phyloP scores from a whole-genome alignment of 2,797 vertebrate species.

The Aythya fuligula region DNA sequence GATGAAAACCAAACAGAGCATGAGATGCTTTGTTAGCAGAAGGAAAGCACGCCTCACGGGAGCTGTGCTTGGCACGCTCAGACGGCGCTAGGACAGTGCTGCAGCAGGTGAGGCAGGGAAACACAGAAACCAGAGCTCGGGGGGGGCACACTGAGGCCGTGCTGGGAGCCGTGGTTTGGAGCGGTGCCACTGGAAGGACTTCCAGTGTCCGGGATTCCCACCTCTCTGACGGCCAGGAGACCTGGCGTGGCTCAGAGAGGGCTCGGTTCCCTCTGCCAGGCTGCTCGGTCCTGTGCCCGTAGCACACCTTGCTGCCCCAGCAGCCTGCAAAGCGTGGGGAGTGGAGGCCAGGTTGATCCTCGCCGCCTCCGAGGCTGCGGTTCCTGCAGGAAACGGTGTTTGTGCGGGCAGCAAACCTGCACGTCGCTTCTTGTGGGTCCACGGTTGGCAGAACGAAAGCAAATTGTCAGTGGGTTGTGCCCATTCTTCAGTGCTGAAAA shows the following conservation, averaged over 20 bases:
- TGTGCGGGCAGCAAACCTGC: not conserved
- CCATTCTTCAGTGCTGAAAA: not conserved
- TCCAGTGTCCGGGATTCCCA: not conserved
- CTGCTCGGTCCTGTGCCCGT: not conserved
- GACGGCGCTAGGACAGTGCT: not conserved
- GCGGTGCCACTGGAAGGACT: not conserved
- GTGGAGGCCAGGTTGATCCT: not conserved
- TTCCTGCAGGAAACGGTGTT: not conserved
- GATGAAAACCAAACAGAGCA: not conserved
- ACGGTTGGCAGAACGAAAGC: not conserved
- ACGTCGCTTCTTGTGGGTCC: rapidly evolving
- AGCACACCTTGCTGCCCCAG: rapidly evolving
- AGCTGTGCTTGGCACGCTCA: not conserved
- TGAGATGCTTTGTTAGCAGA: rapidly evolving
- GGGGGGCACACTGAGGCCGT: rapidly evolving
- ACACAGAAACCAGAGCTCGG: rapidly evolving
- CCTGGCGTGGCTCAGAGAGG: not conserved
- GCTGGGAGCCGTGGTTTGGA: not conserved
- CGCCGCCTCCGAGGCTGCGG: rapidly evolving
- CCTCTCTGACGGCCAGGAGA: rapidly evolving
- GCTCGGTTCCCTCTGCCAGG: not conserved
- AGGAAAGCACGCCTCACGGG: not conserved
- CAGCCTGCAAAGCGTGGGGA: not conserved
- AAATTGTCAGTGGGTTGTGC: not conserved
- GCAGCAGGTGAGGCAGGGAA: not conserved